Evolutionary conservation across 2,113 vertebrate species (phyloP).

Genomic region (Bucco capensis): DNA sequence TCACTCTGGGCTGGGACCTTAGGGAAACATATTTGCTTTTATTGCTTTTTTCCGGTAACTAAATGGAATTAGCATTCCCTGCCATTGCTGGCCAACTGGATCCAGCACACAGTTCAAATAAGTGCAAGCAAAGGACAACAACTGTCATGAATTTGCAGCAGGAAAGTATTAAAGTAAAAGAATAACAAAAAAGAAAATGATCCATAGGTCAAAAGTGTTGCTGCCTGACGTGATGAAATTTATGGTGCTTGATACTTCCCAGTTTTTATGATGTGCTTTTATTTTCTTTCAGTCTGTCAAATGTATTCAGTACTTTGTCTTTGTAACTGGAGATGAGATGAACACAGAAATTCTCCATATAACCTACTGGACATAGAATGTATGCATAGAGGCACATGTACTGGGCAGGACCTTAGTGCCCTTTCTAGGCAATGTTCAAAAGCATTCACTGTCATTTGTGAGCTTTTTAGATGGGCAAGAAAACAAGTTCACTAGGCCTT

Average conservation of each 20-base stretch:
- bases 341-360: neutral
- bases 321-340: neutral
- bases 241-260: neutral
- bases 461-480: neutral
- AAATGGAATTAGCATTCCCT: slow-evolving; percentile 14
- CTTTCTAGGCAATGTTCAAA: neutral
- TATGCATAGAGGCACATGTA: accelerated
- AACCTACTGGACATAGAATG: neutral
- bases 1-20: neutral
- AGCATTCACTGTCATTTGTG: accelerated
- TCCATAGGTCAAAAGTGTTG: neutral
- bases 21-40: slow-evolving; percentile 24
- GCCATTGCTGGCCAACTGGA: neutral
- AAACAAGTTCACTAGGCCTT: neutral
- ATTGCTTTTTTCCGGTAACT: neutral
- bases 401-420: neutral
- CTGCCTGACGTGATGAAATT: neutral
- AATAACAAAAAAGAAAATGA: neutral
- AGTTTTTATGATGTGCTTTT: neutral
- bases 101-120: neutral
- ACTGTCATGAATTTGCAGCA: neutral
- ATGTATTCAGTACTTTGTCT: neutral
- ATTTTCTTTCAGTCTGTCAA: neutral
- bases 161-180: neutral
- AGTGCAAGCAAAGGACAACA: neutral